A percentile compares a stretch with the other conserved stretches of the same genome.
These are phyloP conservation scores for Penelope pileata DNA, from an alignment of 2,113 vertebrate species.

Conservation along the genomic window DNA sequence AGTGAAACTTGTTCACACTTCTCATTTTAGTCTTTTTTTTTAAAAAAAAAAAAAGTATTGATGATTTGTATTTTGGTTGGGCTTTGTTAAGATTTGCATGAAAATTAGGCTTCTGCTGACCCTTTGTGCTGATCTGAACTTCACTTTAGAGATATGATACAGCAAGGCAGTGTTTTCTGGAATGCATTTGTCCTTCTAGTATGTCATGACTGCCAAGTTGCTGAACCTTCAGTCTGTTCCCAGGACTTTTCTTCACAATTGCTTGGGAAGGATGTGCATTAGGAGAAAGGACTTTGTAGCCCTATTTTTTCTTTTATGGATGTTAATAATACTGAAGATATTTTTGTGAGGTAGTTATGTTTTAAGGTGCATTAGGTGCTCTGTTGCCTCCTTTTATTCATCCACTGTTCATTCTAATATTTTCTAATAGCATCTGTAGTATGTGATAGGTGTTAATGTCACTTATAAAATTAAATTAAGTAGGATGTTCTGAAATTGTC, in stretches of 20 bases:
- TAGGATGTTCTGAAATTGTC: conserved; percentile 50
- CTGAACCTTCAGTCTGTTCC: background rate
- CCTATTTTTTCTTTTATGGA: conserved; percentile 3
- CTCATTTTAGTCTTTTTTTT: background rate
- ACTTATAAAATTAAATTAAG: conserved; percentile 60
- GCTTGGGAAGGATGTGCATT: background rate
- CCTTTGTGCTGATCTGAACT: background rate
- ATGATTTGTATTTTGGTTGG: background rate
- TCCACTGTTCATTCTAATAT: conserved; percentile 25
- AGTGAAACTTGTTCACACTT: background rate
- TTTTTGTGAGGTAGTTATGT: conserved; percentile 40
- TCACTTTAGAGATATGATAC: background rate
- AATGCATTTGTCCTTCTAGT: background rate
- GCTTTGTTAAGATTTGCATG: background rate
- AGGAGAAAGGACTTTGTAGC: background rate
- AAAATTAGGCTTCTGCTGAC: background rate
- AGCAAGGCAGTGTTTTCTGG: background rate
- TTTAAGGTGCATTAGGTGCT: conserved; percentile 35
- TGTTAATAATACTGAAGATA: conserved; percentile 28
- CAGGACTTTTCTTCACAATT: background rate
- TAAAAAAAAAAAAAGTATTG: background rate
- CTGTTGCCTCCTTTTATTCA: conserved; percentile 8
- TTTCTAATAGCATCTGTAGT: conserved; percentile 46
- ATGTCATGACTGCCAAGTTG: background rate
- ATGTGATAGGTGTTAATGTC: conserved; percentile 18